Percentiles rank a stretch among this genome's conserved stretches.
Evolutionary conservation across 2,888 invertebrate species (phyloP).

Genomic region (Dioctria rufipes): DNA sequence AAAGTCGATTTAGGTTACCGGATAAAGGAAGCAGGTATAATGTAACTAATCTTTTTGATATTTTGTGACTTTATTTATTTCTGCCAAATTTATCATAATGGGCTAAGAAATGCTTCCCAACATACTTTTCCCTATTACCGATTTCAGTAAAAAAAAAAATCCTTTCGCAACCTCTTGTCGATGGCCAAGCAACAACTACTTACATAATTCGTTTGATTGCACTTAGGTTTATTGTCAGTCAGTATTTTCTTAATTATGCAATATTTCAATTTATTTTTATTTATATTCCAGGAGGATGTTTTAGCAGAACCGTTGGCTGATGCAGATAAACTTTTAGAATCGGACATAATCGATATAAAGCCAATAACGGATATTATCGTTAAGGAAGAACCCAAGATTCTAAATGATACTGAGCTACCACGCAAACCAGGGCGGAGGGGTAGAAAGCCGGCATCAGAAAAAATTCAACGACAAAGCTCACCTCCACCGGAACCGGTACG

Average conservation of each 20-base stretch:
- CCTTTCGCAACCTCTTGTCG: too few relatives aligned
- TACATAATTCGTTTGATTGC: too few relatives aligned
- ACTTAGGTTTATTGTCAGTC: too few relatives aligned
- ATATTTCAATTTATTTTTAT: not conserved
- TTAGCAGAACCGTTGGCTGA: slow-evolving; percentile 35
- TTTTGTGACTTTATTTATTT: too few relatives aligned
- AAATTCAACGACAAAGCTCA: slow-evolving; percentile 7
- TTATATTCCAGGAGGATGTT: slow-evolving; percentile 41
- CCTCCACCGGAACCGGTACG: slow-evolving; percentile 25
- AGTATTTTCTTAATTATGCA: not conserved
- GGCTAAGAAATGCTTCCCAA: too few relatives aligned
- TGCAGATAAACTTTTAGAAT: slow-evolving; percentile 38
- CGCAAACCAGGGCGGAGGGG: slow-evolving; percentile 12
- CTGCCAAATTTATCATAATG: too few relatives aligned
- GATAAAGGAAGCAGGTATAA: too few relatives aligned
- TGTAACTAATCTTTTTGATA: too few relatives aligned
- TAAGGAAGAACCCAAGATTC: not conserved
- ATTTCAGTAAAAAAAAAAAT: too few relatives aligned
- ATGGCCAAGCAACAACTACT: too few relatives aligned
- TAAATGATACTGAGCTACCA: not conserved
- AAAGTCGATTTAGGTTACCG: too few relatives aligned
- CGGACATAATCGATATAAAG: slow-evolving; percentile 31
- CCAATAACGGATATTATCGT: slow-evolving; percentile 32
- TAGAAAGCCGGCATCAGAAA: slow-evolving; percentile 20
- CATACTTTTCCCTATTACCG: too few relatives aligned